These are phyloP conservation scores for Crocodylus rhombifer DNA, from an alignment of 2,797 vertebrate genomes.

Conservation along the genomic window DNA sequence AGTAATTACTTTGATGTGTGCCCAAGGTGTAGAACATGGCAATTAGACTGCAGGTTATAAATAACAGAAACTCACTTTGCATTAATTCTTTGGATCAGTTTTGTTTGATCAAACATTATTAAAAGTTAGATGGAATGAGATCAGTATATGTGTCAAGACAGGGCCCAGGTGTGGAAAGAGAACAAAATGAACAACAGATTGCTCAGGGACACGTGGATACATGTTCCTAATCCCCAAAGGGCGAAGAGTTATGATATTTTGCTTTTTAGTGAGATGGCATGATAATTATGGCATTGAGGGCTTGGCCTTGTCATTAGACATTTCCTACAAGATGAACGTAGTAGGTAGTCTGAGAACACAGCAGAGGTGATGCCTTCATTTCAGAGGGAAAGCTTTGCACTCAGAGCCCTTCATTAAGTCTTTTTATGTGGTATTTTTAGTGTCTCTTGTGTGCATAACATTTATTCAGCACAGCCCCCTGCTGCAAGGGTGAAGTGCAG, in stretches of 20 bases:
- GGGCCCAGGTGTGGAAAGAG: neutral
- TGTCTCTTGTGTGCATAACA: slow-evolving; percentile 37
- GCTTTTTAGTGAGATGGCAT: neutral
- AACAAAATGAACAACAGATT: neutral
- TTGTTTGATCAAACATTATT: slow-evolving; percentile 18
- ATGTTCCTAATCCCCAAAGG: neutral
- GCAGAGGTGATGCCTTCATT: neutral
- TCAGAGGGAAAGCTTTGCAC: slow-evolving; percentile 71
- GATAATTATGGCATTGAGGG: slow-evolving; percentile 6
- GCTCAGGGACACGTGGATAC: neutral
- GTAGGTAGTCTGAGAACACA: slow-evolving; percentile 28
- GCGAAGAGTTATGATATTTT: neutral
- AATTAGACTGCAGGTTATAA: neutral
- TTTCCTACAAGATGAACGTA: neutral
- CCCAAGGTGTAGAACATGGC: neutral
- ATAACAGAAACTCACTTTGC: neutral
- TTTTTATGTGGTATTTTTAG: slow-evolving; percentile 25
- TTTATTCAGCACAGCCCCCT: slow-evolving; percentile 31
- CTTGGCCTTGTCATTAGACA: neutral
- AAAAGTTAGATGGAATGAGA: neutral
- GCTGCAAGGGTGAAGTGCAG: slow-evolving; percentile 1
- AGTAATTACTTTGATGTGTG: neutral
- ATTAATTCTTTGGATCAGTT: slow-evolving; percentile 22
- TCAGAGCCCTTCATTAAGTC: slow-evolving; percentile 82
- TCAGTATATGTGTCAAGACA: neutral